Base-by-base conservation (phyloP, 1,140 invertebrate genomes). In the Anoplophora glabripennis region DNA sequence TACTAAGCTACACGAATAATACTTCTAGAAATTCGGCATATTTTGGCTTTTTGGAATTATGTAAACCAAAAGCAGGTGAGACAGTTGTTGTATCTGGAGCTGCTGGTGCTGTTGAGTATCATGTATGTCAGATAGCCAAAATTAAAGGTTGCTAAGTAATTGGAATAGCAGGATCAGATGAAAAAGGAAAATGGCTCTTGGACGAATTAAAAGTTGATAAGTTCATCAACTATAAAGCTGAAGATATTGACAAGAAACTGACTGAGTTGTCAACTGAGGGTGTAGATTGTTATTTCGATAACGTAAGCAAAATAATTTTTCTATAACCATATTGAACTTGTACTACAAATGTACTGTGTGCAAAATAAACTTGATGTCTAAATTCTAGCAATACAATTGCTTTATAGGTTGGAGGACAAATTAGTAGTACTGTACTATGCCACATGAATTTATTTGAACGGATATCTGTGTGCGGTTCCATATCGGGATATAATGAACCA, bases 101-200 rank as follows among this genome's bases (percentile, higher is more conserved):
- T n/a, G 85, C 82, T 17, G 85, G 88, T 14, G 87, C 86, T 34
- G 86, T 90, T 12, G 89, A 88, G 4, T 83, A 79, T 60, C 77
- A 85, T 44, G 88, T 89, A 2, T 87, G 87, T 14, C 88, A 90
- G 77, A 86, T 91, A 51, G 87, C 81, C 4, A 88, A 88, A 72
- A 81, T 86, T 47, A 78, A 84, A 74, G 64, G 60, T 12, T 84
- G 86, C 48, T 81, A 74, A 55, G 87, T 89, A 0, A 85, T 91
- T 64, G 89, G 87, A 5, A 85, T 87, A 67, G 83, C 86, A 54
- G 87, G 87, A 8, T 79, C 81, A 11, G 84, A 88, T 53, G 84
- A 83, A 0, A 90, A 91, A 78, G 82, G 84, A 57, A 72, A 82
- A 58, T 89, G 85, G 86, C 67, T 90, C 1, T 57, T 48, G 1